Conservation (phyloP, 1,140 invertebrate genomes). For the Heliconius hewitsoni region DNA sequence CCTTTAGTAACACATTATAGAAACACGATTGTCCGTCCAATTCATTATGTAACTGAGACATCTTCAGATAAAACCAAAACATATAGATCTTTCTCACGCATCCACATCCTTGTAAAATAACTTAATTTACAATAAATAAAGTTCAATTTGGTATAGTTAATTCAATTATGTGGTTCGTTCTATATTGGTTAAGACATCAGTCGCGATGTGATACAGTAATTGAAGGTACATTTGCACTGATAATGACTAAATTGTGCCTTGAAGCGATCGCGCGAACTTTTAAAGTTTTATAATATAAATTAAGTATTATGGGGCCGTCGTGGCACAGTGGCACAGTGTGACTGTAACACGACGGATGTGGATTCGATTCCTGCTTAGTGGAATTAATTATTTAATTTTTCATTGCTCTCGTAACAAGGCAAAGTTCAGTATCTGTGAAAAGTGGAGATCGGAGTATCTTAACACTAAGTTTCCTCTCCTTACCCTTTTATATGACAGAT, state of each 20-base stretch:
- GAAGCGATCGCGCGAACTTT: neutral
- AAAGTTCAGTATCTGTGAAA: too few relatives aligned
- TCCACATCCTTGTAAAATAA: neutral
- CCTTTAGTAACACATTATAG: conserved; percentile 9
- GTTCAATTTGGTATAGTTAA: neutral
- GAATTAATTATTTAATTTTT: neutral
- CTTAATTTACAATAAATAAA: neutral
- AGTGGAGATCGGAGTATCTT: too few relatives aligned
- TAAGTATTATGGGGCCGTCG: neutral
- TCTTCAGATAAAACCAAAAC: neutral
- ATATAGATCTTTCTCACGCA: neutral
- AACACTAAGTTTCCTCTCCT: too few relatives aligned
- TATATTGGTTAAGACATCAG: neutral
- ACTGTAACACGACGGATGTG: neutral
- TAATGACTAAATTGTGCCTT: conserved; percentile 12
- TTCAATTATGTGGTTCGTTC: neutral
- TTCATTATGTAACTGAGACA: conserved; percentile 4
- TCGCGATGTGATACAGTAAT: conserved; percentile 1
- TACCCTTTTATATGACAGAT: too few relatives aligned
- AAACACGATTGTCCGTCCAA: neutral
- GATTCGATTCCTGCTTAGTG: neutral
- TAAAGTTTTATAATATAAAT: conserved; percentile 9
- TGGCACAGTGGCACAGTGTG: neutral
- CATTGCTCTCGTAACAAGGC: too few relatives aligned
- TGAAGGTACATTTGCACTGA: conserved; percentile 5